Base-by-base conservation (phyloP, 2,797 vertebrate species). In the Glyptemys insculpta region DNA sequence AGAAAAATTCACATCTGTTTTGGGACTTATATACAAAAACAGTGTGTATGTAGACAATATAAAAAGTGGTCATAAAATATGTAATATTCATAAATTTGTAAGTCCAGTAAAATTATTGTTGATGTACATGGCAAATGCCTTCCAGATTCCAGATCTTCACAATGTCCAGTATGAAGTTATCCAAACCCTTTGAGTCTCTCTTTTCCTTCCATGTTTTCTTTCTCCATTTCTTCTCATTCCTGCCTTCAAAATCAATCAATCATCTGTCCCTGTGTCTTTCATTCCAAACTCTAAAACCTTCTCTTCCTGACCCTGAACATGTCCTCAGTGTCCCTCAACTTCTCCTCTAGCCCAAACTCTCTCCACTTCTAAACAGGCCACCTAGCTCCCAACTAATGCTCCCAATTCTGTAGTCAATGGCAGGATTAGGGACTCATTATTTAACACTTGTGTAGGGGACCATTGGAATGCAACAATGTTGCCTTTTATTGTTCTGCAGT, bases 71-170 rank as follows among this genome's bases (percentile, higher is more conserved):
- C n/a, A 72, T 72, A 37, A 72, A 41, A 37, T 21, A 65, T 89
- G 72, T 7, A 47, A 78, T 31, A 52, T 59, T 74, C 3, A 83
- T 87, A 37, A 1, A 0, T 81, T 81, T 1, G 0, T 68, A 3
- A 34, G 44, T 44, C 11, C 56, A 1, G 86, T 37, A 81, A 2
- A 91, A 12, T 68, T 85, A 41, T 15, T 79, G 31, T 19, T 79
- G 56, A 85, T 89, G 47, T 59, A 6, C 23, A 23, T 0, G 1
- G 23, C 0, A 2, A 29, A 27, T 1, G 3, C 31, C 8, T 3
- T 3, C 18, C 18, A 12, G 2, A 1, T 50, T 54, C 8, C 4
- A 44, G 56, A 0, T 37, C 74, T 76, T 29, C 44, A 76, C 41
- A 47, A 47, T 47, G 44, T 47, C 25, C 41, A 76, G 8, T 62